Base-by-base conservation (phyloP, 2,113 vertebrate genomes). In the Xenus cinereus region DNA sequence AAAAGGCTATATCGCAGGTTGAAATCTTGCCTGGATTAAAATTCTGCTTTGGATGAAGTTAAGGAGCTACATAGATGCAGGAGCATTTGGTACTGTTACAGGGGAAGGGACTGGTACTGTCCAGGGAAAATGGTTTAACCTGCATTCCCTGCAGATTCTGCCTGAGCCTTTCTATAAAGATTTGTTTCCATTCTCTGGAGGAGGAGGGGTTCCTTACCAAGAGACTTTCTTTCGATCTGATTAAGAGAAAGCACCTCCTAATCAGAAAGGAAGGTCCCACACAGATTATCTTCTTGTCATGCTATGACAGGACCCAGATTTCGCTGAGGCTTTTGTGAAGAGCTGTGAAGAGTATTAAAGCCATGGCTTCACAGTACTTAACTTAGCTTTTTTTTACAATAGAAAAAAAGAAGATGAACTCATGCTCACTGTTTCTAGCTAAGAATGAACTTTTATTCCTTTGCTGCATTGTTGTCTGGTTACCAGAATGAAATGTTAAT, bases 111-210 rank as follows among this genome's bases (percentile, higher is more conserved):
- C n/a, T n/a, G n/a, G n/a, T n/a, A n/a, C n/a, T n/a, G n/a, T 76
- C 43, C 14, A 33, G 35, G 80, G 86, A 95, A 93, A 96, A 97
- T 71, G 57, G 30, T 95, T 97, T 97, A 97, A 96, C 62, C 66
- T 96, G 50, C 84, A 97, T 96, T 93, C 93, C 73, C 35, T 60
- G 85, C 92, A 75, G 75, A 59, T 69, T 97, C 93, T 93, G 85
- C 83, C 89, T 93, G 96, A 97, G 87, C 95, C 86, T 97, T 94
- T 84, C 89, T 92, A 82, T 74, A 74, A 97, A 96, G 93, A 95
- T 91, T 96, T 97, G 79, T 85, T 97, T 97, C 88, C 46, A 77
- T 85, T 88, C 95, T 95, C 73, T 94, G 72, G 59, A 89, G 79
- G 78, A 91, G 96, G 89, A 87, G 23, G 39, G 7, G 14, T 66